A percentile compares a stretch with the other conserved stretches of the same genome.
Conservation (phyloP, 2,797 vertebrate genomes). For the Molothrus aeneus region DNA sequence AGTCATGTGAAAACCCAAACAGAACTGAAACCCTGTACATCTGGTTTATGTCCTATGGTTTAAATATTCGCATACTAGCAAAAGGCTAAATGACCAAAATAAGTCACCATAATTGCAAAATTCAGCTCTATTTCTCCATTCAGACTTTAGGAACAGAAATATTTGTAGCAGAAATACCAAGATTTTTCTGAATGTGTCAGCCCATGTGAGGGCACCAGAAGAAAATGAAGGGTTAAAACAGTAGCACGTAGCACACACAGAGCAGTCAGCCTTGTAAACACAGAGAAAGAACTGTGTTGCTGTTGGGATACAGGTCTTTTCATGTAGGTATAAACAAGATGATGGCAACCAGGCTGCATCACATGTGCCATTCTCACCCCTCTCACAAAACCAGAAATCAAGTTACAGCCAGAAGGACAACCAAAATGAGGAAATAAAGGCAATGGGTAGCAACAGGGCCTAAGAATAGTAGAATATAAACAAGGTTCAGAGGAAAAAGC, state of each 20-base stretch:
- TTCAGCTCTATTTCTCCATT: background rate
- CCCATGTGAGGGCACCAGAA: background rate
- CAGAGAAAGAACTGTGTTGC: background rate
- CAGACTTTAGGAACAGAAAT: background rate
- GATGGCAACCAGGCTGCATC: background rate
- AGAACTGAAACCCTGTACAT: background rate
- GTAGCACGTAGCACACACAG: background rate
- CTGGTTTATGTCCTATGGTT: background rate
- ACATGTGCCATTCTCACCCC: background rate
- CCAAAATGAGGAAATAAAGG: background rate
- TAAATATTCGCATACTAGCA: background rate
- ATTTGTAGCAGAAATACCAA: background rate
- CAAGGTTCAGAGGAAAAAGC: background rate
- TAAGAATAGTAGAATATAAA: background rate
- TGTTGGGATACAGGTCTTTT: background rate
- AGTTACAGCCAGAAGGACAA: background rate
- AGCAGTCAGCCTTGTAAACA: background rate
- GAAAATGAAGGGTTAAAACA: background rate
- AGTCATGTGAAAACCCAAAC: background rate
- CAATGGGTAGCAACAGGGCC: background rate
- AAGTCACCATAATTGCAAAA: background rate
- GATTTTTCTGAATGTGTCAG: background rate
- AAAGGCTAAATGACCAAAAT: background rate
- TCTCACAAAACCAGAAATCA: background rate
- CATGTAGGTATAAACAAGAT: background rate